Evolutionary conservation across 2,113 vertebrate genomes (phyloP), one percentile per base, ranked within the genome.

Genomic region (Acinonyx jubatus): DNA sequence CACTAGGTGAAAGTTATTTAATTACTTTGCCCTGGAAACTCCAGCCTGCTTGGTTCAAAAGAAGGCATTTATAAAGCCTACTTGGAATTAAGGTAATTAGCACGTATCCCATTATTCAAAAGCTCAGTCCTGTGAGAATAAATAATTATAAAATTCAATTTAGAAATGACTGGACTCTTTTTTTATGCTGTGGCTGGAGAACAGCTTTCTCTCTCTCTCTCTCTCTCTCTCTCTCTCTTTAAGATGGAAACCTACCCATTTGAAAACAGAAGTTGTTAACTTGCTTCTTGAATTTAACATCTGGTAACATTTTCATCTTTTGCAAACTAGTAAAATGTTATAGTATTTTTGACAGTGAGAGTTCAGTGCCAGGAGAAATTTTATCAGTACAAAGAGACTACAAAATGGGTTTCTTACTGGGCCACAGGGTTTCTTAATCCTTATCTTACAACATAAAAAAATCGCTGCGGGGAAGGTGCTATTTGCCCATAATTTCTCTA

Each of bases 241-340:
- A 95, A 97, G 97, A 82, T 96, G 87, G 95, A 98, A 97, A 84
- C 83, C 94, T 29, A 92, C 84, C 89, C 89, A 93, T 96, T 95
- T 98, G 97, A 98, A 97, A 98, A 97, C 91, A 95, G 97, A 82
- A 98, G 97, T 95, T 94, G 97, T 98, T 98, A 98, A 96, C 90
- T 95, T 81, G 79, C 96, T 98, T 81, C 98, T 95, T 98, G 98
- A 97, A 98, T 98, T 97, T 96, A 96, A 98, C 98, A 99, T 99
- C 98, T 99, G 98, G 98, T 96, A 98, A 96, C 98, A 98, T 98
- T 99, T 99, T 99, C 98, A 98, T 98, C 98, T 98, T 98, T 98
- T 97, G 97, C 97, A 98, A 98, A 98, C 98, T 98, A 98, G 97
- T 98, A 98, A 98, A 99, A 98, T 61, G 83, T 98, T 99, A 98